phyloP scores from a whole-genome alignment of 2,113 vertebrate species.

The Bothrops jararaca region DNA sequence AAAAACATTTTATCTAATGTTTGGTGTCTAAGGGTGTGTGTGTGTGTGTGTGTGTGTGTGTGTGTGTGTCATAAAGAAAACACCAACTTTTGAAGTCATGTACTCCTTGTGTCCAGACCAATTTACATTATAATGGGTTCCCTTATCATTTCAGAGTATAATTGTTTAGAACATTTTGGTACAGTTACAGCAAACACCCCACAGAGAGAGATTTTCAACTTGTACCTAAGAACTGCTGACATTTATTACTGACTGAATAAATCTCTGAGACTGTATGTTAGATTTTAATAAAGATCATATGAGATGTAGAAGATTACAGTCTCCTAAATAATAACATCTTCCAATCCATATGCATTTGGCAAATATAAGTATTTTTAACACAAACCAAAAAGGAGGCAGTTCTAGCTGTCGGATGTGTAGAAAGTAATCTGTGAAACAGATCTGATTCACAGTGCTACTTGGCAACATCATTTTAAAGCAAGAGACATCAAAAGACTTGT shows the following conservation, averaged over 20 bases:
- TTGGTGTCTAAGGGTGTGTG: neutral
- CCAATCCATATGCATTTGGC: neutral
- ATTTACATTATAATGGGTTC: constrained; percentile 29
- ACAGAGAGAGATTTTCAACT: constrained; percentile 1
- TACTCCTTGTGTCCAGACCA: neutral
- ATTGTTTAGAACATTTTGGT: constrained; percentile 28
- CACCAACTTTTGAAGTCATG: neutral
- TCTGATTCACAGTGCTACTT: neutral
- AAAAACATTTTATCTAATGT: neutral
- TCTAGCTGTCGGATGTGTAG: neutral
- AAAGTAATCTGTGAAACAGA: neutral
- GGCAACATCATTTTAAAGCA: neutral
- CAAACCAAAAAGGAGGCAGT: neutral
- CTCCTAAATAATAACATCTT: neutral
- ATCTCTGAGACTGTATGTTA: neutral
- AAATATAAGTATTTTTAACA: neutral
- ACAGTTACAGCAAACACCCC: constrained; percentile 5
- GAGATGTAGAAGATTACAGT: neutral
- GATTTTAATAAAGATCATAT: neutral
- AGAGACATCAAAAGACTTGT: neutral
- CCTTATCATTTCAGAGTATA: constrained; percentile 19
- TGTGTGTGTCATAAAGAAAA: neutral
- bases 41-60: neutral
- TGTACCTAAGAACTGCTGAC: constrained; percentile 3
- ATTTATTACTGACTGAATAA: neutral